phyloP scores from a whole-genome alignment of 2,797 vertebrate species.

The Orestias chungarensis region DNA sequence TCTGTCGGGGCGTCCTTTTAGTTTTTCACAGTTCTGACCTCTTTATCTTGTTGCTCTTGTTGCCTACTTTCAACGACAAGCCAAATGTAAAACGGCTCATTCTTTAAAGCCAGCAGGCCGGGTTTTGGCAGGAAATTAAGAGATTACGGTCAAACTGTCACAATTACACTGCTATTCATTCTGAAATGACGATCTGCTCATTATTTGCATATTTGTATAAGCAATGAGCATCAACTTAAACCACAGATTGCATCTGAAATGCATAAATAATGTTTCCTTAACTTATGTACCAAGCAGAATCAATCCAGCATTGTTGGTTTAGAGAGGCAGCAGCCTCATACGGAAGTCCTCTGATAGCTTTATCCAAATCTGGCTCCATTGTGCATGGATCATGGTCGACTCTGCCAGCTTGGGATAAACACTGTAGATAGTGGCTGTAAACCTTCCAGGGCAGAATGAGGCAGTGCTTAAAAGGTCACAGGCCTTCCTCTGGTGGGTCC shows the following conservation, averaged over 20 bases:
- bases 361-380: slow-evolving; percentile 65
- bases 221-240: neutral
- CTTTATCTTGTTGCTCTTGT: neutral
- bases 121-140: slow-evolving; percentile 27
- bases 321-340: slow-evolving; percentile 32
- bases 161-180: slow-evolving; percentile 5
- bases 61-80: slow-evolving; percentile 5
- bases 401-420: slow-evolving; percentile 45
- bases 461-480: slow-evolving; percentile 59
- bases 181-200: slow-evolving; percentile 1
- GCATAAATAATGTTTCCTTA: neutral
- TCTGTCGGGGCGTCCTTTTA: neutral
- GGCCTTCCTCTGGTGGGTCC: slow-evolving; percentile 21
- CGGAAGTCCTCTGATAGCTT: slow-evolving; percentile 43
- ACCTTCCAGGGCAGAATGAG: slow-evolving; percentile 46
- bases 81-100: slow-evolving; percentile 32
- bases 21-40: neutral
- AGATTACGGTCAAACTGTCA: slow-evolving; percentile 49
- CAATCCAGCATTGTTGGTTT: slow-evolving; percentile 6
- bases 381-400: slow-evolving; percentile 41
- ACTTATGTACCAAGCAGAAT: slow-evolving; percentile 12
- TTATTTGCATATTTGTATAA: slow-evolving; percentile 21
- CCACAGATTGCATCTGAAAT: neutral
- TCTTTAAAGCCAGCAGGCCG: slow-evolving; percentile 30
- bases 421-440: slow-evolving; percentile 40